Conservation (phyloP, 2,888 invertebrate genomes). For the Archaeoteleia sp. region DNA sequence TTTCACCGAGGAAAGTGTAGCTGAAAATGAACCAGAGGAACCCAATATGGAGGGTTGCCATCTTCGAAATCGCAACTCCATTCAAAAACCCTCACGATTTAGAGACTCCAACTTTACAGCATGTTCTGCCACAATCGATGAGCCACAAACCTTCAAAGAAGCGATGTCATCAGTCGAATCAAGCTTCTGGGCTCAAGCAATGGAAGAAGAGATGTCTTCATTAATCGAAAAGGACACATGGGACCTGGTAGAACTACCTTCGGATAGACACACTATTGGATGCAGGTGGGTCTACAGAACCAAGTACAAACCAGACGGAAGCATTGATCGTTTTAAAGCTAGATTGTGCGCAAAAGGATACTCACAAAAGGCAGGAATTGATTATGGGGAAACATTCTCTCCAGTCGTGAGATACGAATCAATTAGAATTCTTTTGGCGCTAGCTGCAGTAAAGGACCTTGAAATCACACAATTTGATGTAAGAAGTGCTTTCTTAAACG, state of each 20-base stretch:
- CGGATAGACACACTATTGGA: neutral
- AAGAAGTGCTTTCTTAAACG: slow-evolving; percentile 39
- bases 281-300: slow-evolving; percentile 14
- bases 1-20: neutral
- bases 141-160: slow-evolving; percentile 3
- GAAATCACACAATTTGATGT: slow-evolving; percentile 42
- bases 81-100: neutral
- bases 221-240: neutral
- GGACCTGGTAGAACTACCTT: slow-evolving; percentile 1
- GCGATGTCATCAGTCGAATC: neutral
- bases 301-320: neutral
- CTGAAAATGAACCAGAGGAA: neutral
- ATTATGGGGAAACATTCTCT: no score
- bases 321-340: neutral
- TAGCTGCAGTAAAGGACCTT: slow-evolving; percentile 21
- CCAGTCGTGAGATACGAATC: slow-evolving; percentile 32
- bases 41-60: no score
- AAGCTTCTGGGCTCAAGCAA: neutral
- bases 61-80: neutral
- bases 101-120: neutral
- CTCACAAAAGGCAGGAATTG: slow-evolving; percentile 16
- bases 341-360: slow-evolving; percentile 37
- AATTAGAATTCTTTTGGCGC: slow-evolving; percentile 29
- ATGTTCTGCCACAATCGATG: neutral
- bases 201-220: neutral